Base-by-base conservation (phyloP, 2,888 invertebrate genomes). In the Hofmannophila pseudospretella region DNA sequence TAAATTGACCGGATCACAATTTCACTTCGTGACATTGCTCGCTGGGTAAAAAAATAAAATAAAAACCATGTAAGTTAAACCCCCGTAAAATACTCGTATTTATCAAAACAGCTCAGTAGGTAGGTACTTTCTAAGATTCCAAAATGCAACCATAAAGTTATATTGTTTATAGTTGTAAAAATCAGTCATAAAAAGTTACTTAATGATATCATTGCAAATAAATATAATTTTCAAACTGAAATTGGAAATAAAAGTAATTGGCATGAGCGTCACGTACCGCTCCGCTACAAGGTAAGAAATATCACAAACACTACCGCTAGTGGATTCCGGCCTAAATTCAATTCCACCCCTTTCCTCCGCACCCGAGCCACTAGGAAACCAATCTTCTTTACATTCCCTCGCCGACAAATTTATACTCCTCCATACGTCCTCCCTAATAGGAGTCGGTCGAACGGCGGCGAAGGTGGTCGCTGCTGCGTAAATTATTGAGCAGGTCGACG, bases 381-480 rank as follows among this genome's bases (percentile, higher is more conserved):
- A 82, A 84, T 81, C 80, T 82, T 78, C 81, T 80, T 80, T 80
- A 81, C 81, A 80, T 82, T 82, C 79, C 76, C 78, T 76, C 67
- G 80, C 69, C 78, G 80, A 82, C 79, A 79, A 84, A 82, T 82
- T 80, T 85, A 84, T 81, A 79, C 77, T 75, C 71, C 71, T 74
- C 76, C 74, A 73, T 76, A 76, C 74, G 72, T 79, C 72, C 70
- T 63, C 67, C 66, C 67, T 73, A 73, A 73, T 67, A 71, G 67
- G 54, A 61, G 59, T 36, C 54, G 60, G 56, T 51, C 49, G 54
- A 41, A 54, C 51, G 53, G 31, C 25, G 33, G 29, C 33, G 34
- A 25, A 25, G 34, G 35, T 39, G 37, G 33, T 47, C 47, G 48
- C 49, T 45, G 42, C 58, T 57, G 52, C 58, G 64, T 81, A 66